Percentiles rank a stretch among this genome's conserved stretches.
Conservation (phyloP, 2,113 vertebrate species). For the Rhineura floridana region DNA sequence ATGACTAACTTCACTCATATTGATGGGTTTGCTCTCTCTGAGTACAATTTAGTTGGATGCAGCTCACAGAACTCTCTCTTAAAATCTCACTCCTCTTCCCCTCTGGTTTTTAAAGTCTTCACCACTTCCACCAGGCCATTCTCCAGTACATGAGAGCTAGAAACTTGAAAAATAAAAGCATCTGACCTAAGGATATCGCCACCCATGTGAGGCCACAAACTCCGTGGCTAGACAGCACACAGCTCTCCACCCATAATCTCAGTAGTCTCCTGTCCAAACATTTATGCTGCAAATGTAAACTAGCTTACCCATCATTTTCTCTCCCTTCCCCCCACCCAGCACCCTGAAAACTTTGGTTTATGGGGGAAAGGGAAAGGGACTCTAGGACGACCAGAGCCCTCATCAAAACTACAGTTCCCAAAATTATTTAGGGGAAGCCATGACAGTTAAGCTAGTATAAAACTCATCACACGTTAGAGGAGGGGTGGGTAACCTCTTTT, state of each 20-base stretch:
- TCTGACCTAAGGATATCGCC: too few species aligned
- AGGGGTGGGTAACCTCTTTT: too few species aligned
- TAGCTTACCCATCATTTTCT: background rate
- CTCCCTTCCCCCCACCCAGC: background rate
- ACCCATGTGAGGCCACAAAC: background rate
- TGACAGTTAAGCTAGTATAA: background rate
- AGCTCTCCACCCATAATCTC: background rate
- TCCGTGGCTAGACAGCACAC: background rate
- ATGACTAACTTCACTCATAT: too few species aligned
- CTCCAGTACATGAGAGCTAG: too few species aligned
- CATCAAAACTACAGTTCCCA: background rate
- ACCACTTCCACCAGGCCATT: background rate
- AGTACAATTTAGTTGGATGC: too few species aligned
- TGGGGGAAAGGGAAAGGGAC: too few species aligned
- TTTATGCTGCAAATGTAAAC: background rate
- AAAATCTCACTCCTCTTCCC: too few species aligned
- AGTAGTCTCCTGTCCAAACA: background rate
- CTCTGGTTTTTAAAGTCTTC: background rate
- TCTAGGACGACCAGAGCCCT: background rate
- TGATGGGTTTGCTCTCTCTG: too few species aligned
- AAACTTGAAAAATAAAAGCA: background rate
- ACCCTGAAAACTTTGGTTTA: too few species aligned
- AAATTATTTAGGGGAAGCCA: background rate
- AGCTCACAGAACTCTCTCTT: too few species aligned
- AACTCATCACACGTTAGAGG: background rate